Evolutionary conservation across 2,113 vertebrate genomes (phyloP), one percentile per base, ranked within the genome.

Genomic region (Sinocyclocheilus rhinocerous): DNA sequence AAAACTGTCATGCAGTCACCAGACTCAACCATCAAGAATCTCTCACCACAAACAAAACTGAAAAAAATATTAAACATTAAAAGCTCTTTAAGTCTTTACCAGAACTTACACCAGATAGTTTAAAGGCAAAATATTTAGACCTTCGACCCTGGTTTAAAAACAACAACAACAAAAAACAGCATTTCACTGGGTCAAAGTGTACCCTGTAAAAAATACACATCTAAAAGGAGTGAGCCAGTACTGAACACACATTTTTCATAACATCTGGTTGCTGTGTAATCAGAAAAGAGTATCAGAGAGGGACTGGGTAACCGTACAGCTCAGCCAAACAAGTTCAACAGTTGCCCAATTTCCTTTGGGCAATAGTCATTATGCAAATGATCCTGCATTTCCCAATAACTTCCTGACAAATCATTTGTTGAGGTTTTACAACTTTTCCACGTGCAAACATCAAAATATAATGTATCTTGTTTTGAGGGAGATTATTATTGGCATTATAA

Each of bases 261-360:
- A 69, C 24, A 69, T 83, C 63, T 70, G 9, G 79, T 4, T 50
- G 16, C 39, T 67, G 79, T 33, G 63, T 22, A 69, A 20, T 82
- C 33, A 45, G 55, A 80, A 81, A 81, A 4, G 2, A 33, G 16
- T 29, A 29, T 20, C 8, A 52, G 42, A 82, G 39, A 24, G 63
- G 16, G n/a, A 82, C 80, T 69, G 80, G 18, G 42, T 33, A 48
- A 50, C 61, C 10, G 11, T 52, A 69, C 16, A 70, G 63, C 63
- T 70, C 16, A 12, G 39, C 15, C 13, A 65, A 81, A 81, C 59
- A 67, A 48, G 79, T 26, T 65, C 59, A 81, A 6, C 22, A 67
- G 42, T 81, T 81, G 59, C 79, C n/a, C 59, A 81, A 67, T 65
- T 67, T 81, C 39, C 79, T 81, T 81, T 65, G n/a, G 39, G 39